A percentile compares a stretch with the other conserved stretches of the same genome.
Evolutionary conservation across 2,113 vertebrate species (phyloP).

Genomic region (Solea senegalensis): DNA sequence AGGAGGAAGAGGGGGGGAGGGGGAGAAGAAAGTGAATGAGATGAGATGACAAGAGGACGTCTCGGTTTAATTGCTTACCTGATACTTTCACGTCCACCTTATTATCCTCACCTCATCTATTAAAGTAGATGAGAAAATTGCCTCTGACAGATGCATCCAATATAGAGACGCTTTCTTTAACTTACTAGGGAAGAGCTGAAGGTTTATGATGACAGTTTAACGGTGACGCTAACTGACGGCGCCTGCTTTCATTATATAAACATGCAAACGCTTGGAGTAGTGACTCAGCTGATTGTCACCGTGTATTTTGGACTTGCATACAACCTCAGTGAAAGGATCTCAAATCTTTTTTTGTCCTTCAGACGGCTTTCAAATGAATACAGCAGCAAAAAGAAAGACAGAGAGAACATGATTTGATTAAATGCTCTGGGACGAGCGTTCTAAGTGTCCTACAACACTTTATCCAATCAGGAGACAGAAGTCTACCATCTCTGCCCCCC

Average conservation of each 20-base stretch:
- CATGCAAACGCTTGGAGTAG: constrained; percentile 20
- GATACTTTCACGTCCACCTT: constrained; percentile 65
- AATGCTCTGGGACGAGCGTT: no score
- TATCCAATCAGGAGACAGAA: no score
- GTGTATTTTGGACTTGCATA: not conserved
- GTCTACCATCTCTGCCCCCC: no score
- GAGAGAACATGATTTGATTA: not conserved
- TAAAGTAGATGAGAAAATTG: constrained; percentile 59
- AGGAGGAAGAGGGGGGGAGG: constrained; percentile 16
- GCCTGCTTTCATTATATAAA: constrained; percentile 26
- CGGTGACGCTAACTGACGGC: constrained; percentile 33
- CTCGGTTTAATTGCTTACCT: constrained; percentile 78
- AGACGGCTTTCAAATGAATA: not conserved
- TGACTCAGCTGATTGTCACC: not conserved
- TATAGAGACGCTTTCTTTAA: constrained; percentile 45
- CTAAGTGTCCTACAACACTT: no score
- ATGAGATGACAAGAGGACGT: constrained; percentile 58
- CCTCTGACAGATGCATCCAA: constrained; percentile 50
- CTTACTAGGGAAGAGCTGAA: constrained; percentile 39
- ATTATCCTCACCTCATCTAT: constrained; percentile 58
- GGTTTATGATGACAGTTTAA: constrained; percentile 61
- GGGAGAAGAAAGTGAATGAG: constrained; percentile 41
- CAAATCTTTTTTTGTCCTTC: not conserved
- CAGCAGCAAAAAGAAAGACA: not conserved
- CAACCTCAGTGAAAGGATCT: not conserved